phyloP scores from a whole-genome alignment of 2,888 invertebrate species.

The Microctonus aethiopoides region DNA sequence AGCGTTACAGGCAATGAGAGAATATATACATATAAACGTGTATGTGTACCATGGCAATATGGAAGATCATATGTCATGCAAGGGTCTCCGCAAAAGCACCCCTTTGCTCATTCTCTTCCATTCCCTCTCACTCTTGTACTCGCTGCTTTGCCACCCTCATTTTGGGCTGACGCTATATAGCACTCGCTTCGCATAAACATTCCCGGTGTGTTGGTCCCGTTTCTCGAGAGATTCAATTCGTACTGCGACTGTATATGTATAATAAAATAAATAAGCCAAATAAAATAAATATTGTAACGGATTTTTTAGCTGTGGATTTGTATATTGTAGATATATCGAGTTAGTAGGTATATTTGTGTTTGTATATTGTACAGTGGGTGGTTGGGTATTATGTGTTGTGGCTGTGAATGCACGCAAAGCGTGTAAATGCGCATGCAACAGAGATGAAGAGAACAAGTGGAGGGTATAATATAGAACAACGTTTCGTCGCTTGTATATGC shows the following conservation, averaged over 20 bases:
- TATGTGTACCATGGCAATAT: constrained; percentile 61
- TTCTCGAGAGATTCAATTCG: constrained; percentile 35
- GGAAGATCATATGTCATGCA: constrained; percentile 67
- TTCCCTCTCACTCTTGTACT: constrained; percentile 36
- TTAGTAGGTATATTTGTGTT: neutral
- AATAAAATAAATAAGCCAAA: constrained; percentile 59
- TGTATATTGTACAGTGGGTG: neutral
- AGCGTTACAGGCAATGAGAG: neutral
- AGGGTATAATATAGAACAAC: constrained; percentile 17
- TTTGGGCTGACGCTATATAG: constrained; percentile 29
- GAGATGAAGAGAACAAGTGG: constrained; percentile 12
- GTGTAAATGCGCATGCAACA: constrained; percentile 40
- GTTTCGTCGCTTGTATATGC: constrained; percentile 48
- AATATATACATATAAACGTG: constrained; percentile 12
- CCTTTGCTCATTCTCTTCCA: neutral
- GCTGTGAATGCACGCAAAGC: constrained; percentile 34
- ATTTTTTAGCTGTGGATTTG: constrained; percentile 6
- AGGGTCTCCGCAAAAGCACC: constrained; percentile 49
- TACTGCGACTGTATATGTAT: constrained; percentile 15
- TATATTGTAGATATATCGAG: neutral
- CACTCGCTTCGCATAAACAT: constrained; percentile 43
- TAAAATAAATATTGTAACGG: constrained; percentile 56
- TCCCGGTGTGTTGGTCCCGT: constrained; percentile 8
- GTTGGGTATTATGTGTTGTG: neutral
- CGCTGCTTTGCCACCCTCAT: constrained; percentile 32